Percentiles rank a stretch among this genome's conserved stretches.
phyloP scores from a whole-genome alignment of 2,113 vertebrate species.

The Saguinus imperator region DNA sequence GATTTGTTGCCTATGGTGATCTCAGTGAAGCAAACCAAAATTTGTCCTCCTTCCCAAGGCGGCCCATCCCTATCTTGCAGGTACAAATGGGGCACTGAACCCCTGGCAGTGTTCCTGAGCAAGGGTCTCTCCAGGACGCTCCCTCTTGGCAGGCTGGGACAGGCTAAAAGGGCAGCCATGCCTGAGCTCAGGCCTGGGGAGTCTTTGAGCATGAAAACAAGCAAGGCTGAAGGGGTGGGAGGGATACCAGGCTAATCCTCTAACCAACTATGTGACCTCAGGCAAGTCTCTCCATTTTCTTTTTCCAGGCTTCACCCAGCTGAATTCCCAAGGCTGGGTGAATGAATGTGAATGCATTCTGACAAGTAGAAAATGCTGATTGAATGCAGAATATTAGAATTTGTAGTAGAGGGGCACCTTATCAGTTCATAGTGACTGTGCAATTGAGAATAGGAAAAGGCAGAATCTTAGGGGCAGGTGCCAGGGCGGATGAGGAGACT shows the following conservation, averaged over 20 bases:
- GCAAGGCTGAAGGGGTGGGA: not conserved
- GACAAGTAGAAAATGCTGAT: not conserved
- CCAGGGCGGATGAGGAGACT: constrained; percentile 67
- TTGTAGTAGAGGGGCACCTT: not conserved
- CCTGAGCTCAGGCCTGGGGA: not conserved
- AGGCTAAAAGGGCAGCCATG: not conserved
- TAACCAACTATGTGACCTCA: constrained; percentile 9
- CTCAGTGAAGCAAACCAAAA: constrained; percentile 56
- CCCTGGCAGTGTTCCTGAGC: not conserved
- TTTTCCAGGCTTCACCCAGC: not conserved
- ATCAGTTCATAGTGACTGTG: constrained; percentile 14
- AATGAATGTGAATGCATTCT: constrained; percentile 28
- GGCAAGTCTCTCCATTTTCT: constrained; percentile 33
- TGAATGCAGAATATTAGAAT: not conserved
- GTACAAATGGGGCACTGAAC: not conserved
- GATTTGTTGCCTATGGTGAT: constrained; percentile 31
- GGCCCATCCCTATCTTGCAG: not conserved
- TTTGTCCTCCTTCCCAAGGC: constrained; percentile 19
- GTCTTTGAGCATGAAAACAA: constrained; percentile 27
- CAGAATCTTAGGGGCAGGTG: constrained; percentile 60
- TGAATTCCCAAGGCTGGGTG: not conserved
- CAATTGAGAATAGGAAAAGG: constrained; percentile 53
- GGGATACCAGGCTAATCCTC: not conserved
- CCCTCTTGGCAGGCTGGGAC: not conserved
- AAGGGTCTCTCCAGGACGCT: not conserved